Evolutionary conservation across 1,140 invertebrate genomes (phyloP).

Genomic region (Apis laboriosa): DNA sequence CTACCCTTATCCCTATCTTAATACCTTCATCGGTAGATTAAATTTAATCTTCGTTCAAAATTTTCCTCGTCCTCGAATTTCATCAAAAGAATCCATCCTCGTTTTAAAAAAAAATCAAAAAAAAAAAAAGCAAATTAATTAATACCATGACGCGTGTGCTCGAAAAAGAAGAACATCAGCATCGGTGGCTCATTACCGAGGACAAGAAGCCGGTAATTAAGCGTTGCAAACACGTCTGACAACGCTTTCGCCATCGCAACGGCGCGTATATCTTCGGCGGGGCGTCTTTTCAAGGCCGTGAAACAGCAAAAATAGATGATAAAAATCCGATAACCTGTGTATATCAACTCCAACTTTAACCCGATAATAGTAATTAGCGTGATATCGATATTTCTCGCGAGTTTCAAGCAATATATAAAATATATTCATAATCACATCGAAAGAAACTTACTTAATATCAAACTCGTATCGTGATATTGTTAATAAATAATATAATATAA

Average conservation of each 20-base stretch:
- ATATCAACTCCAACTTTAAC: not conserved
- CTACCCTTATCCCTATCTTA: no score
- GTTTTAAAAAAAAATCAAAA: not conserved
- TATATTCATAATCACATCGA: no score
- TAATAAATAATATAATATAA: no score
- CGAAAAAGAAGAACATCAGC: not conserved
- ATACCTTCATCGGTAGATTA: no score
- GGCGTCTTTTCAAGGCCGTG: slow-evolving; percentile 26
- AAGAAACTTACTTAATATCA: no score
- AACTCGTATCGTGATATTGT: no score
- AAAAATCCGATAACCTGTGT: slow-evolving; percentile 29
- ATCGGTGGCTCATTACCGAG: not conserved
- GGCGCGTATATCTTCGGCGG: not conserved
- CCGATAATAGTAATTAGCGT: not conserved
- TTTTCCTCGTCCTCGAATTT: not conserved
- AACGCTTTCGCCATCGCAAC: not conserved
- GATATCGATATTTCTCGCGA: no score
- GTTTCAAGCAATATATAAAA: no score
- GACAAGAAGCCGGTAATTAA: slow-evolving; percentile 35
- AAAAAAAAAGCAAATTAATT: not conserved
- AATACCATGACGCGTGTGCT: not conserved
- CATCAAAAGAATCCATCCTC: not conserved
- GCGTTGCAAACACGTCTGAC: not conserved
- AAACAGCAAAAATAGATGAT: slow-evolving; percentile 34
- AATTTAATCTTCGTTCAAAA: no score